phyloP scores from a whole-genome alignment of 2,113 vertebrate genomes.

The Macaca nemestrina region DNA sequence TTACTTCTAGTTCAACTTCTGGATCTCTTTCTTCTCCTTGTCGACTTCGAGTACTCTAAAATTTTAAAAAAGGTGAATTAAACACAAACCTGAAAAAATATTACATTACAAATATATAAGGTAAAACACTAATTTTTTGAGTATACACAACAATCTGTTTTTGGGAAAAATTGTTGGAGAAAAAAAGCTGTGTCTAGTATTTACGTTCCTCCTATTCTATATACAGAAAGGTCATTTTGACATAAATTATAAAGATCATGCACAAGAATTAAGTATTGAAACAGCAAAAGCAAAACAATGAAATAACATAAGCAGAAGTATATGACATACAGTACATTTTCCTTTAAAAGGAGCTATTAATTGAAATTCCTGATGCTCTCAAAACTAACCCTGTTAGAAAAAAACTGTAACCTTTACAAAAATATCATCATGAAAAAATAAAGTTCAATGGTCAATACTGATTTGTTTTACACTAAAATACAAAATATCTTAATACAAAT shows the following conservation, averaged over 20 bases:
- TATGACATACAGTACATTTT: not conserved
- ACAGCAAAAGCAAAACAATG: constrained; percentile 16
- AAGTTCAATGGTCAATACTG: not conserved
- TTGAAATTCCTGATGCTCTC: not conserved
- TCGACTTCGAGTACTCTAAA: constrained; percentile 96
- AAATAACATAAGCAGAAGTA: constrained; percentile 3
- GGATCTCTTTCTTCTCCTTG: constrained; percentile 98
- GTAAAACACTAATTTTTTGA: constrained; percentile 24
- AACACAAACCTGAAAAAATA: constrained; percentile 11
- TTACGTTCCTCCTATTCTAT: constrained; percentile 4
- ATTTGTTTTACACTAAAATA: not conserved
- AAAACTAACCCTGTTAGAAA: constrained; percentile 24
- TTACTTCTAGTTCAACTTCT: constrained; percentile 97
- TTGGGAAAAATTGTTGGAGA: not conserved
- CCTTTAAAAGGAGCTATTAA: not conserved
- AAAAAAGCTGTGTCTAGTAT: not conserved
- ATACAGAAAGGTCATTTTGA: constrained; percentile 1
- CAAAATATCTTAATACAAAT: not conserved
- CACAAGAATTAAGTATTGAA: constrained; percentile 27
- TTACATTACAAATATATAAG: constrained; percentile 39
- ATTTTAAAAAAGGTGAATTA: constrained; percentile 68
- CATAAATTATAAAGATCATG: constrained; percentile 27
- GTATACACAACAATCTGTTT: not conserved
- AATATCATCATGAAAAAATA: not conserved
- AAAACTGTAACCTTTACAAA: constrained; percentile 21